Evolutionary conservation across 30 jellyfish, hydroid and myxozoan species (phyloP).

Genomic region (Aurelia sp.): DNA sequence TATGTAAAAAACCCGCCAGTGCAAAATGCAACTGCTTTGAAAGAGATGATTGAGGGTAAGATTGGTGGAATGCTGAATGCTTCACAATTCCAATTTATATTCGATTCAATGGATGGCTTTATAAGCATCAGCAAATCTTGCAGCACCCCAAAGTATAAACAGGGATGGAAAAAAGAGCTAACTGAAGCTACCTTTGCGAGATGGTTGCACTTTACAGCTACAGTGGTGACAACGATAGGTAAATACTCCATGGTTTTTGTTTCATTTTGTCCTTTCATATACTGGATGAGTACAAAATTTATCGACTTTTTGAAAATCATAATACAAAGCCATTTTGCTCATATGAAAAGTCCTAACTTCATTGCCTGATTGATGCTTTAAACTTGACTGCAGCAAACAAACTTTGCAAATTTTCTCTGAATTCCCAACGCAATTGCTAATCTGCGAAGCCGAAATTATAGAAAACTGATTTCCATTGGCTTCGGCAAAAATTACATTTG

Average conservation of each 20-base stretch:
- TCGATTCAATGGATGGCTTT: not conserved
- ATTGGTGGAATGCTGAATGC: not conserved
- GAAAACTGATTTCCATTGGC: no score
- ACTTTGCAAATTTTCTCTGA: no score
- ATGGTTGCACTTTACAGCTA: slow-evolving; percentile 36
- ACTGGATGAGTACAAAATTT: no score
- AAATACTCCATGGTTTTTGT: not conserved
- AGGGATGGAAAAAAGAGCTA: slow-evolving; percentile 20
- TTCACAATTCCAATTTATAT: not conserved
- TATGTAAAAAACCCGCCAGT: not conserved
- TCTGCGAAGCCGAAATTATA: no score
- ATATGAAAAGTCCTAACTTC: no score
- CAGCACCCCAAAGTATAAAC: not conserved
- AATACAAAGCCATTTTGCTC: no score
- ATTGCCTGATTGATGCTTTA: no score
- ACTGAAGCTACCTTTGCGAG: not conserved
- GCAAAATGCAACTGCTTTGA: slow-evolving; percentile 8
- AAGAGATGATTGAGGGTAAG: not conserved
- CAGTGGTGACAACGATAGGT: slow-evolving; percentile 48
- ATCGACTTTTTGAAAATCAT: no score
- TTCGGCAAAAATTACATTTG: no score
- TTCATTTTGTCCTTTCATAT: not conserved
- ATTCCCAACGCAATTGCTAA: no score
- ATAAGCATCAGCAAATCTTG: not conserved
- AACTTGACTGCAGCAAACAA: no score